Conservation (phyloP, 2,888 invertebrate genomes). For the Amitus sp. region DNA sequence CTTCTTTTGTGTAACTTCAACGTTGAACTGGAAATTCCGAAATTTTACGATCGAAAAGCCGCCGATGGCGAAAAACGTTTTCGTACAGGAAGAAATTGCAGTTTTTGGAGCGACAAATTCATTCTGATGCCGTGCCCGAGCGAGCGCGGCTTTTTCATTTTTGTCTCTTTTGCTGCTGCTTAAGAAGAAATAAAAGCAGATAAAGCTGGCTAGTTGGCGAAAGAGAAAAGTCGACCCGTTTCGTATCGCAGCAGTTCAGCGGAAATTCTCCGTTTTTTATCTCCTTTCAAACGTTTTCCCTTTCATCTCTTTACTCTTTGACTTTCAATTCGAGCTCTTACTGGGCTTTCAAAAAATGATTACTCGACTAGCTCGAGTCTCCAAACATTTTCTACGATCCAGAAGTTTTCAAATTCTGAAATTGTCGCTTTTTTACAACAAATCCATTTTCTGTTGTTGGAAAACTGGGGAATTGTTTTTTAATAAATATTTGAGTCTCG, state of each 20-base stretch:
- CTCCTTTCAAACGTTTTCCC: not conserved
- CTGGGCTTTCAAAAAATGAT: not conserved
- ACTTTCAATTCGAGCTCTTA: not conserved
- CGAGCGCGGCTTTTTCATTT: not conserved
- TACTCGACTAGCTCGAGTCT: too few relatives aligned
- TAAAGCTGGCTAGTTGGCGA: conserved; percentile 6
- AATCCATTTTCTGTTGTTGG: too few relatives aligned
- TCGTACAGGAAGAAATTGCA: not conserved
- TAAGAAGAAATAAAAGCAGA: conserved; percentile 2
- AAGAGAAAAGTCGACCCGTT: conserved; percentile 3
- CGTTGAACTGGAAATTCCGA: not conserved
- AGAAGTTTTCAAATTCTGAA: too few relatives aligned
- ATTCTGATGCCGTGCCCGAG: not conserved
- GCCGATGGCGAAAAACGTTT: not conserved
- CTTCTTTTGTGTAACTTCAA: not conserved
- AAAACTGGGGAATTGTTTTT: too few relatives aligned
- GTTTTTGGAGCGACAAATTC: not conserved
- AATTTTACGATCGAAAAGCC: not conserved
- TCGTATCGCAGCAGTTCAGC: not conserved
- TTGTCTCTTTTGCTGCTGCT: not conserved
- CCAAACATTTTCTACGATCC: too few relatives aligned
- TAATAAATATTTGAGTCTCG: too few relatives aligned
- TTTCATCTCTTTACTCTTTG: not conserved
- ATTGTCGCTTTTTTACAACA: too few relatives aligned
- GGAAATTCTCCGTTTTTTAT: not conserved